A percentile compares a stretch with the other conserved stretches of the same genome.
Conservation (phyloP, 2,113 vertebrate species). For the Pantherophis guttatus region DNA sequence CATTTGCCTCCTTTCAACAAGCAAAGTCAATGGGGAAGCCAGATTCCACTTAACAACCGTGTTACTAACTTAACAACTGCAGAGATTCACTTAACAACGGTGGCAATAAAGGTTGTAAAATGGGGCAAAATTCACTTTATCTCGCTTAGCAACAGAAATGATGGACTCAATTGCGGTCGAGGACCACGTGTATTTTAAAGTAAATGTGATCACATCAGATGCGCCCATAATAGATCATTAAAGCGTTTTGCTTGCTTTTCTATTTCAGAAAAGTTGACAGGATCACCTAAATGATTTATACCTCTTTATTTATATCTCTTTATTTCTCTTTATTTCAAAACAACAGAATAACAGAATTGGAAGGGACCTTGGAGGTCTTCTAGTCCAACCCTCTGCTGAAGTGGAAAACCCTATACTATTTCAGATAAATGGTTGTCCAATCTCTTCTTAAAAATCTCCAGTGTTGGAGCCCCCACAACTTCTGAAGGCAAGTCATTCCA, state of each 20-base stretch:
- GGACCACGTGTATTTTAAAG: neutral
- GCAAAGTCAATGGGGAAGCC: neutral
- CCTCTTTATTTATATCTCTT: too few relatives aligned
- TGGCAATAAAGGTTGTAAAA: neutral
- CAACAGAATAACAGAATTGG: neutral
- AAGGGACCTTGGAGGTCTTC: neutral
- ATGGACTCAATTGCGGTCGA: too few relatives aligned
- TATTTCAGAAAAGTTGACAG: neutral
- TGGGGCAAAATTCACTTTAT: neutral
- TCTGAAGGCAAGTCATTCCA: neutral
- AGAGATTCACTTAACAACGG: neutral
- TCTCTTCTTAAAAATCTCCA: neutral
- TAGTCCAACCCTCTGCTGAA: neutral
- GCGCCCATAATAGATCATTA: neutral
- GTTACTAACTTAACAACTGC: neutral
- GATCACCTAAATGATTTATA: neutral
- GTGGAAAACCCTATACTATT: neutral
- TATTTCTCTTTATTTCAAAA: neutral
- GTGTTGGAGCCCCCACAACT: neutral
- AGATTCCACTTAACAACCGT: neutral
- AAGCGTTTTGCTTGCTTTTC: neutral
- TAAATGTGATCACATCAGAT: neutral
- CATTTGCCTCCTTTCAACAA: neutral
- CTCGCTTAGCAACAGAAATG: neutral
- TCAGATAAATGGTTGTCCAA: neutral